Base-by-base conservation (phyloP, 2,888 invertebrate species). In the Amblyjoppa proteus region DNA sequence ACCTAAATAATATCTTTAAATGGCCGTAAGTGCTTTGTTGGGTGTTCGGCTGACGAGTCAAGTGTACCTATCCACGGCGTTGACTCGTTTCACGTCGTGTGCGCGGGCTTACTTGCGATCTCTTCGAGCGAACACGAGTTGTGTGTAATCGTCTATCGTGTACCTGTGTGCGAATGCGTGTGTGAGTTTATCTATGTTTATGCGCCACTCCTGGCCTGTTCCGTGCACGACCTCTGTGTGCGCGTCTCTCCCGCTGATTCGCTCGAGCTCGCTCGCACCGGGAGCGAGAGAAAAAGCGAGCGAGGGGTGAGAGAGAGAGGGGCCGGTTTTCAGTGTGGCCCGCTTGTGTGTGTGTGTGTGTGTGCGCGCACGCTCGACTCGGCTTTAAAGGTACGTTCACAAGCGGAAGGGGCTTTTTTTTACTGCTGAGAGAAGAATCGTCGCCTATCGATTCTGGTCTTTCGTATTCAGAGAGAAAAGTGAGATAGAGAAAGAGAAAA, bases 11-110 rank as follows among this genome's bases (percentile, higher is more conserved):
- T 81, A 83, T 89, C 88, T 88, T 90, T 90, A 89, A 91, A 91
- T 89, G 88, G 86, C 87, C 86, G 69, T 83, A 85, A 89, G 89
- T 87, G 88, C 88, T 89, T 88, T 88, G 89, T 87, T 89, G 89
- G 88, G 85, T 87, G 89, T 85, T 78, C 75, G 70, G 90, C 87
- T 84, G 90, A 88, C 89, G 90, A 89, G 88, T 90, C 90, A 90
- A 90, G 90, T 90, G 88, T 88, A 82, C 87, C 86, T 87, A 86
- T 88, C 89, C 45, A 84, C 71, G 66, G 16, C 28, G 75, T 58
- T 69, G 70, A 76, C 51, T 68, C 73, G 64, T 31, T 71, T 70
- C 31, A 56, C 64, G 66, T 31, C 70, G 82, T 82, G 71, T 79
- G 68, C 45, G 75, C 74, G 73, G 49, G 83, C 41, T 70, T 64